Percentiles rank a stretch among this genome's conserved stretches.
Conservation (phyloP, 2,113 vertebrate genomes). For the Ciconia maguari region DNA sequence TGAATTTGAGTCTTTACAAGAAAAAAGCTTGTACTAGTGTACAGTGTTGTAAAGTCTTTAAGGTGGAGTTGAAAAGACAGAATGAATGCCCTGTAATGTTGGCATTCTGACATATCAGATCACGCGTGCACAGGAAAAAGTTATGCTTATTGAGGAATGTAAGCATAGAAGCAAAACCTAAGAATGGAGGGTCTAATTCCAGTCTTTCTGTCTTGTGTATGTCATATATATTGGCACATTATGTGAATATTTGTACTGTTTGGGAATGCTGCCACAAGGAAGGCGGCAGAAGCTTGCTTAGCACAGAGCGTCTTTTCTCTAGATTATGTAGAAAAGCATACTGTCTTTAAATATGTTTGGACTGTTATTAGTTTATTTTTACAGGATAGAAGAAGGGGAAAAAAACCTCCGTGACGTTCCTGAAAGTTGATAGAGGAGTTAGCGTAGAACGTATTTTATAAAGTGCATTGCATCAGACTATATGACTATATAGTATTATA, state of each 20-base stretch:
- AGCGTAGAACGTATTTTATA: not conserved
- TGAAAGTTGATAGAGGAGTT: not conserved
- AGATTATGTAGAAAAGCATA: not conserved
- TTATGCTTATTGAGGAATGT: not conserved
- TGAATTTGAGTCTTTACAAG: not conserved
- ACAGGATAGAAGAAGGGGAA: not conserved
- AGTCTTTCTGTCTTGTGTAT: not conserved
- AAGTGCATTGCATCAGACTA: not conserved
- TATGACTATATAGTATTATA: not conserved
- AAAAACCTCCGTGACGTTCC: not conserved
- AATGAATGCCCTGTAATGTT: not conserved
- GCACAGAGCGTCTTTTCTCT: not conserved
- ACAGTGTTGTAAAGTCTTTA: not conserved
- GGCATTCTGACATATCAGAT: not conserved
- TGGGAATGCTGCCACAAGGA: not conserved
- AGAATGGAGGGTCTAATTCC: not conserved
- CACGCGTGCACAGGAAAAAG: fast-evolving
- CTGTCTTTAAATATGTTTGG: not conserved
- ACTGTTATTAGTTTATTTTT: not conserved
- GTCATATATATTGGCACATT: not conserved
- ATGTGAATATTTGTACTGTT: not conserved
- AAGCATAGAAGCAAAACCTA: not conserved
- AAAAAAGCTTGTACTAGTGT: not conserved
- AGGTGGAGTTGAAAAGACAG: not conserved
- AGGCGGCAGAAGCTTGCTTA: not conserved